Percentiles rank a stretch among this genome's conserved stretches.
Evolutionary conservation across 2,888 invertebrate species (phyloP).

Genomic region (Euphydryas editha): DNA sequence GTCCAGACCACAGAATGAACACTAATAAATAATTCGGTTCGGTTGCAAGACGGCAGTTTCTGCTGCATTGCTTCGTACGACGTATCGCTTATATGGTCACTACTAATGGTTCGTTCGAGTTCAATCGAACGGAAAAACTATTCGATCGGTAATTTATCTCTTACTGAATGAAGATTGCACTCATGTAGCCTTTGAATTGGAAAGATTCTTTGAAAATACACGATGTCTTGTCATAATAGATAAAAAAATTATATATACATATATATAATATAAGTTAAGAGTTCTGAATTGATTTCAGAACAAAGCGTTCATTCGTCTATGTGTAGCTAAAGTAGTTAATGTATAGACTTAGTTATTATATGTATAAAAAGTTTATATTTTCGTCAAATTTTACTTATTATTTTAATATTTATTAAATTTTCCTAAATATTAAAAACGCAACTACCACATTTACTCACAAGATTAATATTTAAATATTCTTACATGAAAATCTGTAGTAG

Average conservation of each 20-base stretch:
- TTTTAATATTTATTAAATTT: too few species aligned
- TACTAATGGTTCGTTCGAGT: conserved; percentile 16
- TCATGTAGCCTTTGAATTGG: conserved; percentile 8
- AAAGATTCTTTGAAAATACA: background rate
- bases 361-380: too few species aligned
- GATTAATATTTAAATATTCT: background rate
- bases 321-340: too few species aligned
- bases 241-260: too few species aligned
- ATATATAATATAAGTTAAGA: too few species aligned
- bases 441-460: too few species aligned
- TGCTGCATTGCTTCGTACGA: conserved; percentile 38
- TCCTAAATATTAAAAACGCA: too few species aligned
- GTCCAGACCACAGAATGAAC: conserved; percentile 33
- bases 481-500: conserved; percentile 14
- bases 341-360: too few species aligned
- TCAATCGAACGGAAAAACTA: conserved; percentile 3
- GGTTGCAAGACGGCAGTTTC: conserved; percentile 56
- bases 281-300: too few species aligned
- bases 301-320: too few species aligned
- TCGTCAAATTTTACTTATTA: too few species aligned
- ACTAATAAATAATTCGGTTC: conserved; percentile 45
- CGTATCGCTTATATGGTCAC: conserved; percentile 18
- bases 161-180: conserved; percentile 2
- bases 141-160: background rate
- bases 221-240: background rate